These are phyloP conservation scores for Brachionus paranguensis DNA, from an alignment of 1,140 invertebrate genomes.

Conservation along the genomic window DNA sequence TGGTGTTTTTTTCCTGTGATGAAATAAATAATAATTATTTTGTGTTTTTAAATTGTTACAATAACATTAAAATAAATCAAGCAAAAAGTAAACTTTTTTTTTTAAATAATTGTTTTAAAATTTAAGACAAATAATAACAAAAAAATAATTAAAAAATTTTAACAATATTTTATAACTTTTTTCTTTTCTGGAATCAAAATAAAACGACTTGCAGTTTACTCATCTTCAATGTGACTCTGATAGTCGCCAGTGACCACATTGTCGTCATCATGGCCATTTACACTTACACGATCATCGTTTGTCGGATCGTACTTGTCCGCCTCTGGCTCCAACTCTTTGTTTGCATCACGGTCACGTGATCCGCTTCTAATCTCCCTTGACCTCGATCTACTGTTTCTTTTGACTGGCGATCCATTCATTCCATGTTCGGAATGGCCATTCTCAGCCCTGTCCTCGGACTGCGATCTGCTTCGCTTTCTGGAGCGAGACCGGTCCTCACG, in stretches of 20 bases:
- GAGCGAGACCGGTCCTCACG: background rate
- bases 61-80: background rate
- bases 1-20: background rate
- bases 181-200: background rate
- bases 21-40: background rate
- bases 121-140: background rate
- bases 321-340: background rate
- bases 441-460: background rate
- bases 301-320: background rate
- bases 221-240: slow-evolving; percentile 34
- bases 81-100: background rate
- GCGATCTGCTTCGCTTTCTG: background rate
- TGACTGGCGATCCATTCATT: background rate
- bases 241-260: slow-evolving; percentile 19
- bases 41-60: background rate
- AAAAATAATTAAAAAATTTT: background rate
- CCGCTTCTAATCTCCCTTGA: background rate
- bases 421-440: background rate
- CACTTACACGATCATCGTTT: background rate
- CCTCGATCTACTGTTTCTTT: background rate
- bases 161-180: background rate
- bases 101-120: background rate
- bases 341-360: background rate
- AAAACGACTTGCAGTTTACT: background rate
- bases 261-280: slow-evolving; percentile 5